phyloP scores from a whole-genome alignment of 2,797 vertebrate species.

The Bufotes viridis region DNA sequence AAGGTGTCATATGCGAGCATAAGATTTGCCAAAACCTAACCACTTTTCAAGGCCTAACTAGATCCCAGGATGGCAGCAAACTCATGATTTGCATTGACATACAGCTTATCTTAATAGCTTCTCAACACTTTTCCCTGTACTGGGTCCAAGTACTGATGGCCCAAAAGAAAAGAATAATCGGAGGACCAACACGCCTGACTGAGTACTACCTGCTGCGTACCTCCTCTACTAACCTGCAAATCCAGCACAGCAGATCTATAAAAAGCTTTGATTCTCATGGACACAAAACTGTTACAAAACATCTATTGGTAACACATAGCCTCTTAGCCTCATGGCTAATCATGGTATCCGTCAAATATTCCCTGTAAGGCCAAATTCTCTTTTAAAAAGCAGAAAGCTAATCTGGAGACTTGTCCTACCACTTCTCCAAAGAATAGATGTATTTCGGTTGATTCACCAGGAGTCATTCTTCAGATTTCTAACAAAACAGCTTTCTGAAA shows the following conservation, averaged over 20 bases:
- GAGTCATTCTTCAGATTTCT: too few species aligned
- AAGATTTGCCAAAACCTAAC: background rate
- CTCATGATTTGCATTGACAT: background rate
- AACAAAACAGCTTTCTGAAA: too few species aligned
- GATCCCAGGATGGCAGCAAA: background rate
- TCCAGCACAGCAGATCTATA: background rate
- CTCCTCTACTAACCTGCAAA: background rate
- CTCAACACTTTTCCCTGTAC: background rate
- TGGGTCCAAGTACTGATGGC: background rate
- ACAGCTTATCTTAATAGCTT: background rate
- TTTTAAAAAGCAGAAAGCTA: background rate
- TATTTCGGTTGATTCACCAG: too few species aligned
- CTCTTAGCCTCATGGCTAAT: background rate
- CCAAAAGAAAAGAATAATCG: background rate
- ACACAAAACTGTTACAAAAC: background rate
- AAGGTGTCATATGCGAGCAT: conserved; percentile 7
- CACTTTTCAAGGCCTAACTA: background rate
- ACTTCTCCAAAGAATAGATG: background rate
- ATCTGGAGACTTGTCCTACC: background rate
- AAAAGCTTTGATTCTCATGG: background rate
- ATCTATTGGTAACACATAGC: background rate
- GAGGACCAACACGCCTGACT: background rate
- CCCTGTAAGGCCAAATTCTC: background rate
- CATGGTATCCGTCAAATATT: background rate
- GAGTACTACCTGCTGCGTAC: background rate